Base-by-base conservation (phyloP, 2,888 invertebrate genomes). In the Pammene fasciana region DNA sequence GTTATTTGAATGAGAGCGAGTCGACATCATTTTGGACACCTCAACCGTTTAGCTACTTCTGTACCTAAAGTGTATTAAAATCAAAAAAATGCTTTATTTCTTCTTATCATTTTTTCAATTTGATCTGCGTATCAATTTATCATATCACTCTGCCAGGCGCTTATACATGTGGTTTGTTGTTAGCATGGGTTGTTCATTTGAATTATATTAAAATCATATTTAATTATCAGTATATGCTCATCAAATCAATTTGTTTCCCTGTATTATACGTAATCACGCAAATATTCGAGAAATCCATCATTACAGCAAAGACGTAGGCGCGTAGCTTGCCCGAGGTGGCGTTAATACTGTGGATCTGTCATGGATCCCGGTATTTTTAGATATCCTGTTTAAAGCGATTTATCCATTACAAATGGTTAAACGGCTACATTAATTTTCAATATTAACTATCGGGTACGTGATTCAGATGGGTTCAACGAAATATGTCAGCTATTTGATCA, bases 281-380 rank as follows among this genome's bases (percentile, higher is more conserved):
- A 57, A 50, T 57, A 50, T 57, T 50, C 38, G 36, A 54, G 59
- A 52, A 54, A 65, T 65, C 13, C 45, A 68, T 59, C 36, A 52
- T 52, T 61, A 41, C 46, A 48, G 55, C 4, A 4, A 38, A 57
- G 26, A 59, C 68, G 64, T 64, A 54, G 64, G 45, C 45, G 59
- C 50, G 43, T 57, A 68, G 56, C 62, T 16, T 61, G 50, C 56
- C 36, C 64, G 56, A 46, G 16, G 43, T 55, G 13, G 34, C 41
- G 36, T 52, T 64, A 52, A 68, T 56, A 62, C 48, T 50, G 41
- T 50, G 45, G 36, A 16, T 50, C 56, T 68, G 45, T 65, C 52
- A 52, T 62, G 41, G 50, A 65, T 46, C 18, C 57, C 38, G 68
- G 16, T 68, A 68, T 68, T 65, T 65, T 50, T 8, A 52, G 64